phyloP scores from a whole-genome alignment of 2,113 vertebrate species.

The Rhea pennata region DNA sequence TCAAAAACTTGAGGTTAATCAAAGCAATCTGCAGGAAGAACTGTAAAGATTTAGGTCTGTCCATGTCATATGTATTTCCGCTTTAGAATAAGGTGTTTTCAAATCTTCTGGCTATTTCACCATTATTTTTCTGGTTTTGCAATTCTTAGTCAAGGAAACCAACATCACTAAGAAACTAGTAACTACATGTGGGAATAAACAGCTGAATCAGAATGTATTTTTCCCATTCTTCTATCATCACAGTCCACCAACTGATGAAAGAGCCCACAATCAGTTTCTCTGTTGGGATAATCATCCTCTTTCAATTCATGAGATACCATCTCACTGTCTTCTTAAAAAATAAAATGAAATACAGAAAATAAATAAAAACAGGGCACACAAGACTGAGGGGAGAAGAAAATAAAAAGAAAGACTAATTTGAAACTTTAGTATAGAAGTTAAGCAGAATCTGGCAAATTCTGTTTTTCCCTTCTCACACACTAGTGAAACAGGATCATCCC shows the following conservation, averaged over 20 bases:
- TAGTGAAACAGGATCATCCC: not conserved
- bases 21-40: not conserved
- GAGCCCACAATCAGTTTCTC: constrained; percentile 40
- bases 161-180: constrained; percentile 56
- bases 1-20: not conserved
- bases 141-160: constrained; percentile 57
- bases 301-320: constrained; percentile 26
- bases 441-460: not conserved
- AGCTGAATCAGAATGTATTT: constrained; percentile 39
- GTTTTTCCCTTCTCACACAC: not conserved
- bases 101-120: constrained; percentile 37
- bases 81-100: not conserved
- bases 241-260: constrained; percentile 33
- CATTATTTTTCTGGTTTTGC: constrained; percentile 28
- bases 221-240: constrained; percentile 45
- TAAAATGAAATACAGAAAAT: not conserved
- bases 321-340: not conserved
- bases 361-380: not conserved
- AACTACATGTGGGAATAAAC: constrained; percentile 66
- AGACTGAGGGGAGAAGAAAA: not conserved
- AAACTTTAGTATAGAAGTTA: constrained; percentile 3
- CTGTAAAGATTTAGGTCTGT: not conserved
- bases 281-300: constrained; percentile 48
- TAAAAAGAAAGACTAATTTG: not conserved
- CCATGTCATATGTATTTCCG: not conserved